phyloP scores from a whole-genome alignment of 2,888 invertebrate species.

The Eristalis tenax region DNA sequence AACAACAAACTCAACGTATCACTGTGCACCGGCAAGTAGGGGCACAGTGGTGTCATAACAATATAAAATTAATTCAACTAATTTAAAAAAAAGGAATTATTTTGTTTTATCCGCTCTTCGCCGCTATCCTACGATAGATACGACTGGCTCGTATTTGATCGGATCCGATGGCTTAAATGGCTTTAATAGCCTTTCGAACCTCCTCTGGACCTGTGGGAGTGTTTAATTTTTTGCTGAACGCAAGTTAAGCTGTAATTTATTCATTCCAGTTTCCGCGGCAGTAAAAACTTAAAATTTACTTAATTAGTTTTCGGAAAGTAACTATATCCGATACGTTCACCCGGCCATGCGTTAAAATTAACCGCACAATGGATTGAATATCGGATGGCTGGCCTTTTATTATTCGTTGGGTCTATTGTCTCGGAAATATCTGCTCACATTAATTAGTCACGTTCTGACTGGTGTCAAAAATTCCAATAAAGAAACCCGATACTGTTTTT shows the following conservation, averaged over 20 bases:
- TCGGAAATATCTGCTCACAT: not conserved
- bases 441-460: not conserved
- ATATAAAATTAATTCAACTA: slow-evolving; percentile 67
- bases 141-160: slow-evolving; percentile 53
- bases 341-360: not conserved
- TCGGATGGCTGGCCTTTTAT: not conserved
- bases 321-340: not conserved
- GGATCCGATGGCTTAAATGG: slow-evolving; percentile 22
- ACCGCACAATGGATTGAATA: not conserved
- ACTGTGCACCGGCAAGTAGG: not conserved
- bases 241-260: not conserved
- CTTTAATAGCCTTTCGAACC: not conserved
- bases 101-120: slow-evolving; percentile 39
- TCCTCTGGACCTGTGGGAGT: not conserved
- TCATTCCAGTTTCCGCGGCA: not conserved
- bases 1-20: not conserved
- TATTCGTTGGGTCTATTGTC: not conserved
- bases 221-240: not conserved
- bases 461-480: too few relatives aligned
- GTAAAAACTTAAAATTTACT: not conserved
- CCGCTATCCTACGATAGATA: slow-evolving; percentile 24
- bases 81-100: slow-evolving; percentile 52
- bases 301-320: not conserved
- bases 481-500: too few relatives aligned
- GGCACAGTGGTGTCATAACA: slow-evolving; percentile 54